A percentile compares a stretch with the other conserved stretches of the same genome.
Conservation (phyloP, 2,888 invertebrate genomes). For the Noctua janthe region DNA sequence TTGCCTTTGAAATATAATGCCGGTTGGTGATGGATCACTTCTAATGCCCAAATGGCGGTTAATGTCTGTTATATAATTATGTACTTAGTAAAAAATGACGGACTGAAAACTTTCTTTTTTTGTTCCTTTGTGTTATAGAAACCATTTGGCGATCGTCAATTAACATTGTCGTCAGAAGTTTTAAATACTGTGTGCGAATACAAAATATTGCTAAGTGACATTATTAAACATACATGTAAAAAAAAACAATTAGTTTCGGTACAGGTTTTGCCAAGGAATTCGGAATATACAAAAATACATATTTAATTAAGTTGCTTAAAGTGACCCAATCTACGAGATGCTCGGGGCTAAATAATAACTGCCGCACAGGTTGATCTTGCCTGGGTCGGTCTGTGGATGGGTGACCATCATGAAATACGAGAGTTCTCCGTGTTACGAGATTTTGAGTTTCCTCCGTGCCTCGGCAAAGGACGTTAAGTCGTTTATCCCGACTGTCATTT, state of each 20-base stretch:
- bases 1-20: conserved; percentile 3
- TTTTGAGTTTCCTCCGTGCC: too few relatives aligned
- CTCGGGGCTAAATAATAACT: not conserved
- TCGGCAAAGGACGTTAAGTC: too few relatives aligned
- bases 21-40: not conserved
- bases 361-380: not conserved
- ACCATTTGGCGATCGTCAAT: not conserved
- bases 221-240: not conserved
- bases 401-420: too few relatives aligned
- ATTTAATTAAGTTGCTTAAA: not conserved
- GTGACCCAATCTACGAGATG: not conserved
- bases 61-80: not conserved
- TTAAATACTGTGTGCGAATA: not conserved
- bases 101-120: not conserved
- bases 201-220: not conserved
- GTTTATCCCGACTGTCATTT: too few relatives aligned
- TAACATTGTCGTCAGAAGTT: too few relatives aligned
- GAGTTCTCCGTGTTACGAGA: too few relatives aligned
- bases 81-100: not conserved
- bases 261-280: not conserved
- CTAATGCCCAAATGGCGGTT: not conserved
- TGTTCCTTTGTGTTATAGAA: not conserved
- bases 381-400: not conserved
- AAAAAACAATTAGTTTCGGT: not conserved
- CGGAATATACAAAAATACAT: not conserved